Percentiles rank a stretch among this genome's conserved stretches.
These are phyloP conservation scores for Zaprionus ghesquierei DNA, from an alignment of 1,140 invertebrate genomes.

Conservation along the genomic window DNA sequence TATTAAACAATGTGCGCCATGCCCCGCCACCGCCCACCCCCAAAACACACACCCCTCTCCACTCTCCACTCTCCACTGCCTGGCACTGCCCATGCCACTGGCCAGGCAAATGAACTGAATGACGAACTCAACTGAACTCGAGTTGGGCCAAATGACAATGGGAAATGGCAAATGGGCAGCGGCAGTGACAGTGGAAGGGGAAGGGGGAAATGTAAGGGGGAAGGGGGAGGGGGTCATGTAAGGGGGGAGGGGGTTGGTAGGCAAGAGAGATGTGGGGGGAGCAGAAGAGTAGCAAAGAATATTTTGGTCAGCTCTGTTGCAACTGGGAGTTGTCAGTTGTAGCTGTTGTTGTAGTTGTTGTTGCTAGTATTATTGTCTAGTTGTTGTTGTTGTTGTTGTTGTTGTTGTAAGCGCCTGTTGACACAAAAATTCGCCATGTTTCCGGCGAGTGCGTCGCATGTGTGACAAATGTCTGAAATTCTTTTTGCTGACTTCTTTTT, in stretches of 20 bases:
- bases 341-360: constrained; percentile 4
- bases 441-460: constrained; percentile 64
- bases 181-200: neutral
- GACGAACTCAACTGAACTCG: constrained; percentile 53
- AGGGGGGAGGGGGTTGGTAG: too few species aligned
- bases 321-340: constrained; percentile 5
- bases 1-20: constrained; percentile 72
- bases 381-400: constrained; percentile 10
- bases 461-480: constrained; percentile 74
- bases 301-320: constrained; percentile 17
- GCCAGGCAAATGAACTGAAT: constrained; percentile 61
- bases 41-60: neutral
- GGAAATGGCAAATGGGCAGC: constrained; percentile 13
- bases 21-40: constrained; percentile 4
- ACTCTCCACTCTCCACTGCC: neutral
- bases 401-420: constrained; percentile 50
- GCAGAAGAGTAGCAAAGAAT: neutral
- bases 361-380: neutral
- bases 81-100: neutral
- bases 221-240: neutral
- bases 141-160: constrained; percentile 47
- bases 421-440: constrained; percentile 64
- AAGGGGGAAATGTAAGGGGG: neutral
- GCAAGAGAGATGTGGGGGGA: neutral
- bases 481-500: constrained; percentile 38